Evolutionary conservation across 2,113 vertebrate species (phyloP).

Genomic region (Gallinago jamesoni): DNA sequence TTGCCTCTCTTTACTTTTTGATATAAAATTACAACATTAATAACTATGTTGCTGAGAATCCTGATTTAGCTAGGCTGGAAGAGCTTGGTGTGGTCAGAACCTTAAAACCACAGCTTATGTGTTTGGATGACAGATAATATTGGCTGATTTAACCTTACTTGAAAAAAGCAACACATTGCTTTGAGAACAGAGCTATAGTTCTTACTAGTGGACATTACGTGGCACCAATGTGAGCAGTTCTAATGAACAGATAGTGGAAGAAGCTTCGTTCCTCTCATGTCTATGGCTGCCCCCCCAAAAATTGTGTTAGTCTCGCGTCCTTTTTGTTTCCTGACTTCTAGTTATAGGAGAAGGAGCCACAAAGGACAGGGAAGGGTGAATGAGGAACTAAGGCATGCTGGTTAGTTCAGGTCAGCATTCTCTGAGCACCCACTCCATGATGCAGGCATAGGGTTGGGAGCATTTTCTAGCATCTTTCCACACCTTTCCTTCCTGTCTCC

Average conservation of each 20-base stretch:
- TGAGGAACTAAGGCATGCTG: not conserved
- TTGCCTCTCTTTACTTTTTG: not conserved
- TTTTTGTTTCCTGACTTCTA: not conserved
- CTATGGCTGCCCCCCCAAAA: not conserved
- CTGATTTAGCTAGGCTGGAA: not conserved
- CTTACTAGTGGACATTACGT: not conserved
- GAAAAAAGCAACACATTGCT: not conserved
- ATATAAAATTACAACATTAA: not conserved
- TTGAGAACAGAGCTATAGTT: not conserved
- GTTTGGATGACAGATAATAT: not conserved
- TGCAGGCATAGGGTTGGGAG: not conserved
- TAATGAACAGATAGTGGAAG: not conserved
- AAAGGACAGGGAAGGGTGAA: not conserved
- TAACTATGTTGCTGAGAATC: not conserved
- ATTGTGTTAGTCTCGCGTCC: not conserved
- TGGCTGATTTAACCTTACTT: not conserved
- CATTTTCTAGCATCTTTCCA: not conserved
- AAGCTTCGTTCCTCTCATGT: accelerated
- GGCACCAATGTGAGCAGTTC: not conserved
- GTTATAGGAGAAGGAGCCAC: not conserved
- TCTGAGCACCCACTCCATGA: not conserved
- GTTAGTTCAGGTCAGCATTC: not conserved
- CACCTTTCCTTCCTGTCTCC: not conserved
- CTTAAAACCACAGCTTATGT: not conserved
- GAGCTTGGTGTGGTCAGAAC: not conserved